Evolutionary conservation across 2,113 vertebrate species (phyloP), one percentile per base, ranked within the genome.

Genomic region (Ursus arctos): DNA sequence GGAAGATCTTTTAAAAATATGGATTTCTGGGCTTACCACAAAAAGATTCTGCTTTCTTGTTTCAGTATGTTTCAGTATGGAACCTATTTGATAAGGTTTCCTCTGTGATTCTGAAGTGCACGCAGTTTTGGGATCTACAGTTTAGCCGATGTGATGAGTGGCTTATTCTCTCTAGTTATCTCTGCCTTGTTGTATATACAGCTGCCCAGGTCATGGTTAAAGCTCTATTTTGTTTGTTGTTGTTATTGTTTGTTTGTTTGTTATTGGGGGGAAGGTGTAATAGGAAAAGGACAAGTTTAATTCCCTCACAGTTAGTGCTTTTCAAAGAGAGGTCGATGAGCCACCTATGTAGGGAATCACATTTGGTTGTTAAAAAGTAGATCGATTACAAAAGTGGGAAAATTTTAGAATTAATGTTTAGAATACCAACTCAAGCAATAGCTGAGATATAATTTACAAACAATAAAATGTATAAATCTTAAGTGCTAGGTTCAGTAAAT

Each of bases 361-460:
- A 28, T 82, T 57, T 43, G 8, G 21, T 88, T 95, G n/a, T 51
- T 89, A 49, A 69, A 90, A 49, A 85, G 33, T 77, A 49, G 47
- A 69, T 91, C 19, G 55, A 40, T 96, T 93, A 57, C 15, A 79
- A 22, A 53, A 89, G 22, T 61, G 16, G 15, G 7, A 71, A 22
- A 87, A 53, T 85, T 91, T 88, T 84, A 61, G 59, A 92, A 76
- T 81, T 85, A 63, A 76, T 85, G 28, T 33, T 81, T 80, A 92
- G 63, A 94, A 74, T 85, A 43, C 2, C 9, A 85, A 93, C 40
- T 26, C 10, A 93, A 91, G 3, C 28, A 92, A 89, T 47, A 49
- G 9, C 33, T 86, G 59, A 49, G 47, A 12, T 53, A 86, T 71
- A 96, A 79, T 67, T 96, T 92, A 61, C 22, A 88, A 55, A 47